A percentile compares a stretch with the other conserved stretches of the same genome.
phyloP scores from a whole-genome alignment of 2,797 vertebrate genomes.

The Choloepus didactylus region DNA sequence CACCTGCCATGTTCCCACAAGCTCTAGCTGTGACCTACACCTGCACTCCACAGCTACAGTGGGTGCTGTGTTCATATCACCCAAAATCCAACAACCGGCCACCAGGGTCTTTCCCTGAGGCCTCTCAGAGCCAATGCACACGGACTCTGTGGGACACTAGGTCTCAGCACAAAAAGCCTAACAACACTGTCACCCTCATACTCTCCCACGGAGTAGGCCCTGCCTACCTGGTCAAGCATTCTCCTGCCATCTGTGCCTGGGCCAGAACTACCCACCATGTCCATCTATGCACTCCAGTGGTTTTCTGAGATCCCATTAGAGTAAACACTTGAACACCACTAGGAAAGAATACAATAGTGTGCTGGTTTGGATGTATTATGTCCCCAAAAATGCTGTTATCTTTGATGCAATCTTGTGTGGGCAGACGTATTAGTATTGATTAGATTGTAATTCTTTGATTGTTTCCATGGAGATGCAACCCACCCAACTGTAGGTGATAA shows the following conservation, averaged over 20 bases:
- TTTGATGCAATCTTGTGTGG: too few species aligned
- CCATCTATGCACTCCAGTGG: neutral
- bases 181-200: neutral
- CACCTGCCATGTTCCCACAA: neutral
- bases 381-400: too few species aligned
- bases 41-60: neutral
- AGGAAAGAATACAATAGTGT: neutral
- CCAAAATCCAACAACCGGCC: neutral
- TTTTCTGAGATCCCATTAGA: neutral
- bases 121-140: neutral
- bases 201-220: neutral
- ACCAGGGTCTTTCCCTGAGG: too few species aligned
- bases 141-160: neutral
- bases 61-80: neutral
- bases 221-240: neutral
- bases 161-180: neutral
- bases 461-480: too few species aligned
- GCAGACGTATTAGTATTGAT: too few species aligned
- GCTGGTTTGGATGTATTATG: too few species aligned
- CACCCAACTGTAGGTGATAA: too few species aligned
- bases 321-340: neutral
- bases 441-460: too few species aligned
- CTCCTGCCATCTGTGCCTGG: neutral
- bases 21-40: neutral
- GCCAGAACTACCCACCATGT: too few species aligned